A percentile compares a stretch with the other conserved stretches of the same genome.
Evolutionary conservation across 2,113 vertebrate species (phyloP).

Genomic region (Rhinolophus sinicus): DNA sequence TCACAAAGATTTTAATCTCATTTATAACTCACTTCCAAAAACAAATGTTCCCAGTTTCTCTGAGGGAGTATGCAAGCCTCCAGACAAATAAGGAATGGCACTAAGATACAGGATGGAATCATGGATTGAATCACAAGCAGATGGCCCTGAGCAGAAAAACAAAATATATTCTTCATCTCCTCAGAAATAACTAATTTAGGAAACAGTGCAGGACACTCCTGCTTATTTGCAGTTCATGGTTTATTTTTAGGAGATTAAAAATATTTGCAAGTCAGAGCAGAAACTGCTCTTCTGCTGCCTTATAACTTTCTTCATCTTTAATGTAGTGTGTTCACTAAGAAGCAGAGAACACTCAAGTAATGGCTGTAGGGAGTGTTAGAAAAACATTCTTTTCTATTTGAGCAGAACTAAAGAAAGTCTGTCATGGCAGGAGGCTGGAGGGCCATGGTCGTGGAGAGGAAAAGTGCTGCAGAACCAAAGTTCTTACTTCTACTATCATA

Average conservation of each 20-base stretch:
- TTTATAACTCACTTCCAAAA: not conserved
- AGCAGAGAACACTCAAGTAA: not conserved
- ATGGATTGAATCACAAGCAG: not conserved
- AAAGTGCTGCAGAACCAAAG: not conserved
- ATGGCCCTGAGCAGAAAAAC: not conserved
- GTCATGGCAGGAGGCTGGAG: not conserved
- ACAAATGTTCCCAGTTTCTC: not conserved
- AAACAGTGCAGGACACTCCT: not conserved
- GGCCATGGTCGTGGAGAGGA: too few species aligned
- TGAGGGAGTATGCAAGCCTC: not conserved
- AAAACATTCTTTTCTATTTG: not conserved
- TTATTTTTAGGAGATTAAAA: constrained; percentile 64
- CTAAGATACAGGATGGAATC: not conserved
- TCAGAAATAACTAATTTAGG: constrained; percentile 40
- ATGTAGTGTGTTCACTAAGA: not conserved
- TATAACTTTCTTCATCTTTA: not conserved
- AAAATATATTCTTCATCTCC: not conserved
- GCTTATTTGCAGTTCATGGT: not conserved
- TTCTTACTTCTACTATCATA: not conserved
- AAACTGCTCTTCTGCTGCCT: constrained; percentile 38
- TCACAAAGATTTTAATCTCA: not conserved
- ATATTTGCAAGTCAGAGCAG: constrained; percentile 48
- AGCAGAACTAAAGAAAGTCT: not conserved
- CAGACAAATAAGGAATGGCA: not conserved
- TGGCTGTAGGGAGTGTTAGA: too few species aligned